phyloP scores from a whole-genome alignment of 2,888 invertebrate genomes.

The Azorinus chamasolen region DNA sequence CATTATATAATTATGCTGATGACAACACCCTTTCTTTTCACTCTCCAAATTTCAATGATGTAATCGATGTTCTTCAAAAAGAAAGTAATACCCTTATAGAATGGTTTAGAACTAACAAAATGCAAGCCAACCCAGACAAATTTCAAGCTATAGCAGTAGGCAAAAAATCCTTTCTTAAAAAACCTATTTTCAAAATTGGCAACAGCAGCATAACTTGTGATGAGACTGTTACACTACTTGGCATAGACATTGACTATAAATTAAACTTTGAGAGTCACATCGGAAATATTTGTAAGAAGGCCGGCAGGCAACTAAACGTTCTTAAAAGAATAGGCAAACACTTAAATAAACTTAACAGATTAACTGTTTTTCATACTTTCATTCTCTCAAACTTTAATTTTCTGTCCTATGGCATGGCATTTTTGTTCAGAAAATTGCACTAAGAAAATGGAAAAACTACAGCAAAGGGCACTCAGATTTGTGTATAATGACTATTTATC shows the following conservation, averaged over 20 bases:
- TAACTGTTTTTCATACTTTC: no score
- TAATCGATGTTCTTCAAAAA: conserved; percentile 6
- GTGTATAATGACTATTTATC: no score
- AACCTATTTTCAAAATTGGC: conserved; percentile 26
- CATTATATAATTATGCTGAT: conserved; percentile 42
- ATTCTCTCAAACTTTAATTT: no score
- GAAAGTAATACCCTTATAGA: conserved; percentile 29
- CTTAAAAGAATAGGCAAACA: no score
- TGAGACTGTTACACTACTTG: conserved; percentile 29
- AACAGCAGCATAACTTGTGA: conserved; percentile 21
- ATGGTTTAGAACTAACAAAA: conserved; percentile 35
- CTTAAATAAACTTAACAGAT: no score
- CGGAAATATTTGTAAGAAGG: conserved; percentile 28
- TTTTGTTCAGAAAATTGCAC: no score
- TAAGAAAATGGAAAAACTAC: no score
- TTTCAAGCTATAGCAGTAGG: conserved; percentile 38
- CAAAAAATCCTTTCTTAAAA: conserved; percentile 26
- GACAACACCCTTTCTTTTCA: conserved; percentile 31
- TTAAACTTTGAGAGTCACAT: conserved; percentile 36
- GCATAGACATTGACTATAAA: conserved; percentile 28
- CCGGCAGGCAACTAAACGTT: no score
- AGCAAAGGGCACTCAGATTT: no score
- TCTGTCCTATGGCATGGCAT: no score
- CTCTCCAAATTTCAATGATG: background rate
- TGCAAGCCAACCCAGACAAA: conserved; percentile 38